These are phyloP conservation scores for Tenebrio molitor DNA, from an alignment of 1,140 invertebrate species.

Conservation along the genomic window DNA sequence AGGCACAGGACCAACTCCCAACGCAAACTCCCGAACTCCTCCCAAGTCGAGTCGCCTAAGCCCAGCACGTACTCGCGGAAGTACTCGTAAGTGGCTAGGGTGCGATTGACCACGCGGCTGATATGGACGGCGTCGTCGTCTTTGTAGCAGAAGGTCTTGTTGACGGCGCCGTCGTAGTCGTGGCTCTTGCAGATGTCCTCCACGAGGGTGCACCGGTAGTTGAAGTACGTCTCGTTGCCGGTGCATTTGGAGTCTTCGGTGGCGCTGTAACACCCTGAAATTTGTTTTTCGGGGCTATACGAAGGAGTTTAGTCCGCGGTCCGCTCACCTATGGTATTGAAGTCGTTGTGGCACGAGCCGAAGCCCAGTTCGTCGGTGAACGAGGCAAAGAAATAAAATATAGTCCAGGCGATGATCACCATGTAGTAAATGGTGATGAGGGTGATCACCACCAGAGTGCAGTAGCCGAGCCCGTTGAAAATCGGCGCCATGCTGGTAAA, in stretches of 20 bases:
- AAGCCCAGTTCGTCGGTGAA: constrained; percentile 78
- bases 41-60: constrained; percentile 72
- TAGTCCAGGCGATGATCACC: constrained; percentile 84
- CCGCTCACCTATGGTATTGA: constrained; percentile 73
- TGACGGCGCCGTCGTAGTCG: constrained; percentile 62
- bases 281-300: not conserved
- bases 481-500: constrained; percentile 74
- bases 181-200: constrained; percentile 67
- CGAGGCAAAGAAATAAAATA: constrained; percentile 83
- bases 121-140: constrained; percentile 60
- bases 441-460: constrained; percentile 80
- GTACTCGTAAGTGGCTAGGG: constrained; percentile 68
- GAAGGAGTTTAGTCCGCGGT: constrained; percentile 2
- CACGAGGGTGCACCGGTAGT: constrained; percentile 68
- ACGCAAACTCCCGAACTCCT: constrained; percentile 76
- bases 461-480: constrained; percentile 77
- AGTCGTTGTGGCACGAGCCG: constrained; percentile 79
- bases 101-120: constrained; percentile 64
- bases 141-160: constrained; percentile 67
- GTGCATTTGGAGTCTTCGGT: constrained; percentile 60
- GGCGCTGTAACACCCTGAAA: constrained; percentile 62
- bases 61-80: constrained; percentile 70
- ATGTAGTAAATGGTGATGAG: constrained; percentile 88
- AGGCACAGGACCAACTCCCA: constrained; percentile 82
- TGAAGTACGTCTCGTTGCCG: constrained; percentile 67